These are phyloP conservation scores for Campylomormyrus tamandua DNA, from an alignment of 2,113 vertebrate species.

Conservation along the genomic window DNA sequence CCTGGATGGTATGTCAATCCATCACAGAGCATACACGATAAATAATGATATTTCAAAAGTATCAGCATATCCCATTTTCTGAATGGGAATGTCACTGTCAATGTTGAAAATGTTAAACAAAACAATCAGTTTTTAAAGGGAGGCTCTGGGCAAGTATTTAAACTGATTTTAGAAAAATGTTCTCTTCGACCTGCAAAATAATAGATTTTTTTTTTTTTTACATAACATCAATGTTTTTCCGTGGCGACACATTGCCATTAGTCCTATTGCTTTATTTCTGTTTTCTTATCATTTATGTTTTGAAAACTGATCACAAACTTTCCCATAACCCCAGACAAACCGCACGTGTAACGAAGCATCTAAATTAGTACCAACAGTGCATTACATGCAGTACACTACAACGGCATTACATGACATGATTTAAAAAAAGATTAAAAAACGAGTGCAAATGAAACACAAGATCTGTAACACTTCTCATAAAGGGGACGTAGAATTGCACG, in stretches of 20 bases:
- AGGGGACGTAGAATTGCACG: not conserved
- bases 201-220: not conserved
- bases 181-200: not conserved
- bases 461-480: not conserved
- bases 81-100: not conserved
- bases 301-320: not conserved
- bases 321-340: not conserved
- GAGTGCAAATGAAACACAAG: not conserved
- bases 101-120: conserved; percentile 1
- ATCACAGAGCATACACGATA: not conserved
- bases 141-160: not conserved
- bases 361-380: not conserved
- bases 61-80: not conserved
- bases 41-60: not conserved
- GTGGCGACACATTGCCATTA: not conserved
- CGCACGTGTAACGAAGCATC: not conserved
- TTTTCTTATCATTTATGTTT: not conserved
- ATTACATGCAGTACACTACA: not conserved
- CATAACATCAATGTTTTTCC: not conserved
- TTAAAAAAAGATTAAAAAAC: not conserved
- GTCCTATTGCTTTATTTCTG: not conserved
- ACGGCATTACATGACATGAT: not conserved
- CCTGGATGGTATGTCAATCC: not conserved
- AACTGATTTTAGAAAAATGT: not conserved
- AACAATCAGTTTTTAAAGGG: not conserved